Base-by-base conservation (phyloP, 2,113 vertebrate genomes). In the Danio rerio region DNA sequence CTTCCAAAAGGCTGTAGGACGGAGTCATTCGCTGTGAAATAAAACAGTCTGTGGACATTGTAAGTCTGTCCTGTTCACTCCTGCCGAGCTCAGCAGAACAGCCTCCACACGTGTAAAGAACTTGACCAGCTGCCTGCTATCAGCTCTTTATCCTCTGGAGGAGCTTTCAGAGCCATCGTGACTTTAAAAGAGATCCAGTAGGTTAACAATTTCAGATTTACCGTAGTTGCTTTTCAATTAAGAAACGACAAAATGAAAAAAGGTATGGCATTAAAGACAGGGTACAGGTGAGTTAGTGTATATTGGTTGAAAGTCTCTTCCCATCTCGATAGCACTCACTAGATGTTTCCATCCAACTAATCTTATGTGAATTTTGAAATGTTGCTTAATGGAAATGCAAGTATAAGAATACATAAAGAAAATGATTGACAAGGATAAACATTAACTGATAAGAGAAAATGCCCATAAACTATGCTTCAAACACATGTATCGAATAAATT, bases 1-100 rank as follows among this genome's bases (percentile, higher is more conserved):
- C 80, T 84, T 89, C 90, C 87, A 91, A 91, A 91, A 89, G 81
- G 52, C 74, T 86, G 61, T 83, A 84, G 16, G 74, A 87, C 63
- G 2, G 81, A 90, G 86, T 87, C 89, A 87, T 91, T 89, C 75
- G 31, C 72, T 76, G 7, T 78, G 87, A 87, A 81, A 92, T 92
- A 90, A 92, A 93, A 91, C 88, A 86, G 84, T 84, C 86, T 20
- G 75, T 88, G 90, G 89, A 83, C 87, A 83, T 82, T 66, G 69
- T 15, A 69, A 55, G 85, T 73, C 84, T 89, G 86, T 66, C 81
- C 50, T 63, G 87, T 86, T 18, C 71, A 56, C 49, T 68, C 50
- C 45, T 31, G 65, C 84, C 76, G 73, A 53, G 42, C 84, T 88
- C 81, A n/a, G 68, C 78, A 66, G 40, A 84, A 83, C 52, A 78